phyloP scores from a whole-genome alignment of 2,888 invertebrate genomes.

The Euclidia mi region DNA sequence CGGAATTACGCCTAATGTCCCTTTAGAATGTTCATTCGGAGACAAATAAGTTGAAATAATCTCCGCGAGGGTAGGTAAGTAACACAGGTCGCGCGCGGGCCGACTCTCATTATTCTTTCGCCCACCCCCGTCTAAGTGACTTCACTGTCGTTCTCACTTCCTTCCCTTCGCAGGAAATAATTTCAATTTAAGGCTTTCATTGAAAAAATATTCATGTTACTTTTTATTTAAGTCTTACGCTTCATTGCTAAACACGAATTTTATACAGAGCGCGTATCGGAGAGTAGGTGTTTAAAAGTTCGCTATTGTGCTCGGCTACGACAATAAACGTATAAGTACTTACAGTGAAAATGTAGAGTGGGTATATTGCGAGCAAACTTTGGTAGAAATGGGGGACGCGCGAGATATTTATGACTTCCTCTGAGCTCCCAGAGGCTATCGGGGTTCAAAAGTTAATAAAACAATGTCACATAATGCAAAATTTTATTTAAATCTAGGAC shows the following conservation, averaged over 20 bases:
- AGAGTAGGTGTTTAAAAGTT: conserved; percentile 56
- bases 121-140: conserved; percentile 76
- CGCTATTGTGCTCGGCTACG: conserved; percentile 52
- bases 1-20: conserved; percentile 67
- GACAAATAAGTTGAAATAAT: conserved; percentile 82
- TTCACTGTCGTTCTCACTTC: conserved; percentile 83
- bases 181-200: conserved; percentile 77
- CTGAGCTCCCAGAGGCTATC: conserved; percentile 71
- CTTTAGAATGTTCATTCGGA: conserved; percentile 68
- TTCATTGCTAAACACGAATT: conserved; percentile 38
- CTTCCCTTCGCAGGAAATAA: conserved; percentile 78
- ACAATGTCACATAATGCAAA: conserved; percentile 77
- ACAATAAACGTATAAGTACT: conserved; percentile 61
- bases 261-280: conserved; percentile 36
- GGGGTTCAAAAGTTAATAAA: conserved; percentile 81
- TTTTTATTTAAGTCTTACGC: conserved; percentile 51
- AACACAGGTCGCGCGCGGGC: conserved; percentile 64
- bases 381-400: conserved; percentile 77
- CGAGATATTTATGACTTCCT: conserved; percentile 83
- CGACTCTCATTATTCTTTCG: conserved; percentile 80
- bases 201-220: conserved; percentile 72
- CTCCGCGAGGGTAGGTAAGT: conserved; percentile 58
- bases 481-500: conserved; percentile 65
- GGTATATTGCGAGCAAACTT: conserved; percentile 76
- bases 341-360: conserved; percentile 58